Percentiles rank a stretch among this genome's conserved stretches.
Evolutionary conservation across 2,797 vertebrate species (phyloP).

Genomic region (Sebastes matsubarae): DNA sequence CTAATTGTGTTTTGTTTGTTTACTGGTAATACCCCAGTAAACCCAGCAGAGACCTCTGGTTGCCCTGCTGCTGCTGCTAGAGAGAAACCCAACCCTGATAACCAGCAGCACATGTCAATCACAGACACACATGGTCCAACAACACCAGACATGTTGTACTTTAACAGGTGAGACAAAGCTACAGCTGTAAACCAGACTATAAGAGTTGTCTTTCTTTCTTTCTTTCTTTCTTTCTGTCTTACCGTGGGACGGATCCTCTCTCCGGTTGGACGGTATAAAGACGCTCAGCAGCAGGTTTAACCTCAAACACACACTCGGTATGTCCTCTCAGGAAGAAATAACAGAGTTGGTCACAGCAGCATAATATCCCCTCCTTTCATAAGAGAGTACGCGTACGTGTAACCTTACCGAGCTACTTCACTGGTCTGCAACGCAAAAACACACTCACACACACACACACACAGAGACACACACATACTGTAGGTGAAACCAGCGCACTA

Average conservation of each 20-base stretch:
- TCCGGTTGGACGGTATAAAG: not conserved
- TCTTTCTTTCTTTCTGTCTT: conserved; percentile 41
- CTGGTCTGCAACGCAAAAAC: conserved; percentile 5
- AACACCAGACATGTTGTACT: not conserved
- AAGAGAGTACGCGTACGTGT: not conserved
- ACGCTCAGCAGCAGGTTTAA: conserved; percentile 31
- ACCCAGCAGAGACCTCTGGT: not conserved
- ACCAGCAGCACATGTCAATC: conserved; percentile 61
- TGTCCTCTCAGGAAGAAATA: not conserved
- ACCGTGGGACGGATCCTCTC: conserved; percentile 53
- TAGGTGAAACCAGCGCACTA: conserved; percentile 45
- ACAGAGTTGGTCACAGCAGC: not conserved
- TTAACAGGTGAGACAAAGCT: not conserved
- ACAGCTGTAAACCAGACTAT: rapidly evolving
- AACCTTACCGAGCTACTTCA: conserved; percentile 18
- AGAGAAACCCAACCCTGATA: conserved; percentile 18
- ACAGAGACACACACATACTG: not conserved
- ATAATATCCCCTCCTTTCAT: not conserved
- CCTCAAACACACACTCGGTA: not conserved
- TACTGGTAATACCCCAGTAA: not conserved
- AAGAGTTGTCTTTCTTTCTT: not conserved
- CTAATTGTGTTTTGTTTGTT: not conserved
- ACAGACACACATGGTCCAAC: conserved; percentile 12
- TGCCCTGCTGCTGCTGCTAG: not conserved
- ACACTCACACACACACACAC: not conserved